These are phyloP conservation scores for Penelope pileata DNA, from an alignment of 2,113 vertebrate genomes.

Conservation along the genomic window DNA sequence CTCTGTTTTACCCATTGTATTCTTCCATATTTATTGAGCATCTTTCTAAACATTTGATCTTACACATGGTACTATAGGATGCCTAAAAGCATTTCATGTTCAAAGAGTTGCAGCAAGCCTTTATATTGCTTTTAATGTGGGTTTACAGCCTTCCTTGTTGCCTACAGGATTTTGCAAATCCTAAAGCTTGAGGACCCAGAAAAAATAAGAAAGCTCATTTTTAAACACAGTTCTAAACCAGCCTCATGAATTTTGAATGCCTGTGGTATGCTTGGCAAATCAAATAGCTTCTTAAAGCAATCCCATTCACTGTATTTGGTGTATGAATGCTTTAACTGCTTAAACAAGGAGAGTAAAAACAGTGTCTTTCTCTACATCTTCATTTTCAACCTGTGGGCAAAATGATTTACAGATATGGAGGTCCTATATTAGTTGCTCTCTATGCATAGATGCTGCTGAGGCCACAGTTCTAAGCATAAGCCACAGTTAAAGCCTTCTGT, in stretches of 20 bases:
- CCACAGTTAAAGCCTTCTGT: neutral
- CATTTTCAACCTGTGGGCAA: neutral
- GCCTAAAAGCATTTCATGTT: neutral
- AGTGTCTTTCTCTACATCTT: neutral
- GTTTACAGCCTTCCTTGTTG: neutral
- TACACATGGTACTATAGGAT: neutral
- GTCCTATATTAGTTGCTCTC: neutral
- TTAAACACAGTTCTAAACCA: neutral
- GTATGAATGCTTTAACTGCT: neutral
- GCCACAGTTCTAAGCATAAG: neutral
- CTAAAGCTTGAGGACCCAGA: neutral
- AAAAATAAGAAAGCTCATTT: neutral
- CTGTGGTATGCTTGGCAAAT: neutral
- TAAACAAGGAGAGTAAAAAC: neutral
- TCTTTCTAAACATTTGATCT: neutral
- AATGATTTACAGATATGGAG: neutral
- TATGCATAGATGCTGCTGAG: accelerated
- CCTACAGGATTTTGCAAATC: neutral
- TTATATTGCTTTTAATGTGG: neutral
- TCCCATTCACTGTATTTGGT: neutral
- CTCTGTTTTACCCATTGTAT: neutral
- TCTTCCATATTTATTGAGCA: neutral
- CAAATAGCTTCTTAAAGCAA: neutral
- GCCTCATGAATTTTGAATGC: neutral
- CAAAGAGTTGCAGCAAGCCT: neutral